Base-by-base conservation (phyloP, 2,797 vertebrate genomes). In the Rhincodon typus region DNA sequence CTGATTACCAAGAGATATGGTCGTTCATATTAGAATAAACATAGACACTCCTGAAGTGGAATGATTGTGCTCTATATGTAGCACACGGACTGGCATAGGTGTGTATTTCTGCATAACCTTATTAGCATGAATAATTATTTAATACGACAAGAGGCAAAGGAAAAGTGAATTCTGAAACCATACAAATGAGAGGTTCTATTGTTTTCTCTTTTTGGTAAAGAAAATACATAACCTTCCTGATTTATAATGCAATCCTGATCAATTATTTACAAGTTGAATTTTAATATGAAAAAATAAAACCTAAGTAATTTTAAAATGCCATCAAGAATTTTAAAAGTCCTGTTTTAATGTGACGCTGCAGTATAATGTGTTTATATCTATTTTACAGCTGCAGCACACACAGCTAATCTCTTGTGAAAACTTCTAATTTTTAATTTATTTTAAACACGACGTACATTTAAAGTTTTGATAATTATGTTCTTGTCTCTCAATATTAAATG, bases 381-480 rank as follows among this genome's bases (percentile, higher is more conserved):
- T 42, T 3, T 91, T 94, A 34, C 5, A 46, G 69, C 91, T 94
- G 91, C 88, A 91, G 88, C 62, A n/a, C 57, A 21, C n/a, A n/a
- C 62, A 93, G n/a, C 62, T 67, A 38, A 42, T 69, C 90, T 93
- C 62, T n/a, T 93, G 62, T 69, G 90, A 93, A 93, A 93, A 67
- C 90, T 90, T 34, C 7, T 42, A 25, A 93, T 90, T 66, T 94
- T 46, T 67, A 94, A 94, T 94, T 94, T 19, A 70, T 74, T 94
- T 53, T 74, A 74, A 74, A 74, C 42, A 72, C 70, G 50, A 27
- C 94, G 50, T 53, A 74, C 30, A 25, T 66, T 53, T 94, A 53
- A 74, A 94, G 25, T 72, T 27, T 70, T 74, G 25, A 94, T 94
- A 94, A 94, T 74, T 74, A 30, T 34, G 12, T 94, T 50, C 94